Conservation (phyloP, 1,140 invertebrate species). For the Drosophila lacteicornis region DNA sequence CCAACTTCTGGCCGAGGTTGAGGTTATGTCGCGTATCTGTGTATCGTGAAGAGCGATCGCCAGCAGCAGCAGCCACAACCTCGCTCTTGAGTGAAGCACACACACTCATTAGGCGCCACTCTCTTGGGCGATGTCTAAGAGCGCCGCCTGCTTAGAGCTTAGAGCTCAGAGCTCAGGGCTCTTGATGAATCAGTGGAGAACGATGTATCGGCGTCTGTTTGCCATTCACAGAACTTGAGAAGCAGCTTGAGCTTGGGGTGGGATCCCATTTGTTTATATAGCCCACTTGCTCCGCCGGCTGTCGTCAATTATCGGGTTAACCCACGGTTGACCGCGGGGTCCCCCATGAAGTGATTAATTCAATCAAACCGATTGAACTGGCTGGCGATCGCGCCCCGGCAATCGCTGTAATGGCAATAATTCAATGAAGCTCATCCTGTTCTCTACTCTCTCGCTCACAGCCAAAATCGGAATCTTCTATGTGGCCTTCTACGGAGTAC, state of each 20-base stretch:
- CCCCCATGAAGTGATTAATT: conserved; percentile 67
- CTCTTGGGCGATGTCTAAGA: conserved; percentile 24
- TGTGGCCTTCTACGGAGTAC: conserved; percentile 94
- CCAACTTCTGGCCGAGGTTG: conserved; percentile 42
- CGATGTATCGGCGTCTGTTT: conserved; percentile 24
- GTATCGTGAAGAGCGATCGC: conserved; percentile 32
- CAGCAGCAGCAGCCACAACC: neutral
- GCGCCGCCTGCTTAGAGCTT: conserved; percentile 24
- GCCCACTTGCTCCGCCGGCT: conserved; percentile 15
- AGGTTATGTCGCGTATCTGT: conserved; percentile 60
- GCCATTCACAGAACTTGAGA: conserved; percentile 41
- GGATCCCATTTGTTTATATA: conserved; percentile 45
- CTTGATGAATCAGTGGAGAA: conserved; percentile 25
- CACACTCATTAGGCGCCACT: neutral
- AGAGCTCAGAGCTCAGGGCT: neutral
- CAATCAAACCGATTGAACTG: conserved; percentile 60
- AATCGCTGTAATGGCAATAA: conserved; percentile 34
- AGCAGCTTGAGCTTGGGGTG: conserved; percentile 15
- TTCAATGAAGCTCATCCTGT: conserved; percentile 27
- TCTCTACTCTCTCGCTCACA: conserved; percentile 84
- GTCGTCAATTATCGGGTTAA: conserved; percentile 66
- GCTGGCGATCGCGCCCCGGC: conserved; percentile 37
- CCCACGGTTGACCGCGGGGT: conserved; percentile 57
- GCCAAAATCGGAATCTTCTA: conserved; percentile 97
- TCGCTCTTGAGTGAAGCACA: conserved; percentile 22